These are phyloP conservation scores for Aphaenogaster ashmeadi DNA, from an alignment of 1,140 invertebrate species.

Conservation along the genomic window DNA sequence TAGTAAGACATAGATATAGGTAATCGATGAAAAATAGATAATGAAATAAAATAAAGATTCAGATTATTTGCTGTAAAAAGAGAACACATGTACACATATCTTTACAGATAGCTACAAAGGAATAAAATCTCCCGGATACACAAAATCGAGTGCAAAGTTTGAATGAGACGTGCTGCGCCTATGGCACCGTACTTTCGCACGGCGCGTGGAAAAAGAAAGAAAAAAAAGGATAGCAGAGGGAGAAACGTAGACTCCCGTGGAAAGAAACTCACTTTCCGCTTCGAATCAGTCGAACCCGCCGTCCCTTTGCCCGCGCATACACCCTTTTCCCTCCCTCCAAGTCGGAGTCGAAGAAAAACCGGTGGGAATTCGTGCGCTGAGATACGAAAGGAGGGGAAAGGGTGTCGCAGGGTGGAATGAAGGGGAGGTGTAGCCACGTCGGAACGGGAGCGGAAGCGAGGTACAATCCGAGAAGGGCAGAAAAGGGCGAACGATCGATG, in stretches of 20 bases:
- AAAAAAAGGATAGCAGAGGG: slow-evolving; percentile 46
- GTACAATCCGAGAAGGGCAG: neutral
- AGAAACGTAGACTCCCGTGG: slow-evolving; percentile 31
- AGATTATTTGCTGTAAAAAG: neutral
- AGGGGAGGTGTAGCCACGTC: neutral
- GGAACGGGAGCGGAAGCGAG: neutral
- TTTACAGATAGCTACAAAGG: neutral
- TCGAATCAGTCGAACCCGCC: slow-evolving; percentile 61
- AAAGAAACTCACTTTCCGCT: slow-evolving; percentile 81
- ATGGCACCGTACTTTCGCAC: slow-evolving; percentile 43
- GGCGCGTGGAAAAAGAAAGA: slow-evolving; percentile 50
- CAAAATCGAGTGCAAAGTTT: neutral
- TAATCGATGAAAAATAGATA: neutral
- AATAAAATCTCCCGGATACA: neutral
- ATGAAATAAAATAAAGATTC: neutral
- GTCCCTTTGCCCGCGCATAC: slow-evolving; percentile 35
- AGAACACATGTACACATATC: neutral
- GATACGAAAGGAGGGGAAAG: neutral
- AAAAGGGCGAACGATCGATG: slow-evolving; percentile 39
- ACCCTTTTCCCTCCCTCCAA: neutral
- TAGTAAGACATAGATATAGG: neutral
- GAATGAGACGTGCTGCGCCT: slow-evolving; percentile 47
- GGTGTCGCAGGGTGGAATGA: neutral
- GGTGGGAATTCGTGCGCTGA: slow-evolving; percentile 37
- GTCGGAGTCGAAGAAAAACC: slow-evolving; percentile 52